These are phyloP conservation scores for Xyliphius kryptos DNA, from an alignment of 2,113 vertebrate species.

Conservation along the genomic window DNA sequence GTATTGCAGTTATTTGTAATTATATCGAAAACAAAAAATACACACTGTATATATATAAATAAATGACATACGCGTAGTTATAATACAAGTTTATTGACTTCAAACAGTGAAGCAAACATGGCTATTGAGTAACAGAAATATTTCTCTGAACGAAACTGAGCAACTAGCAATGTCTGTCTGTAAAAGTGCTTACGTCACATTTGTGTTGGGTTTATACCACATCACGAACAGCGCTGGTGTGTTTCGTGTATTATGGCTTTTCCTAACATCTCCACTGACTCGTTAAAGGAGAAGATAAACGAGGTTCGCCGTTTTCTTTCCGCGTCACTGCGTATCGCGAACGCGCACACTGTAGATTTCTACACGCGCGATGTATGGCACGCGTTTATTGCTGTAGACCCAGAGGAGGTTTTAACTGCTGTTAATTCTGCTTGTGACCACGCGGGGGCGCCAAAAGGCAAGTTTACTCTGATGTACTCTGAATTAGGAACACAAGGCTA, in stretches of 20 bases:
- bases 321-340: slow-evolving; percentile 65
- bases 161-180: no score
- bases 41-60: no score
- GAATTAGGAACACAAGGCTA: no score
- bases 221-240: not conserved
- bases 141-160: no score
- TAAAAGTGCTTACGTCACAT: slow-evolving; percentile 5
- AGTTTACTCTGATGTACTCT: no score
- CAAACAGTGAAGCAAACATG: no score
- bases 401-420: slow-evolving; percentile 61
- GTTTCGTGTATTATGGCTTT: slow-evolving; percentile 44
- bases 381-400: slow-evolving; percentile 59
- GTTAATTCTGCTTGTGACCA: slow-evolving; percentile 30
- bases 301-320: slow-evolving; percentile 65
- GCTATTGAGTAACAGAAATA: no score
- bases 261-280: slow-evolving; percentile 25
- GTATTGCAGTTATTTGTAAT: no score
- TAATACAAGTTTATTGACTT: no score
- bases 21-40: no score
- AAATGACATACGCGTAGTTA: no score
- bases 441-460: slow-evolving; percentile 45
- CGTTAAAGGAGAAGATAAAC: slow-evolving; percentile 55
- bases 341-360: slow-evolving; percentile 83
- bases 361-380: slow-evolving; percentile 78
- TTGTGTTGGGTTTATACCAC: not conserved